Evolutionary conservation across 2,113 vertebrate genomes (phyloP), one percentile per base, ranked within the genome.

Genomic region (Plecotus auritus): DNA sequence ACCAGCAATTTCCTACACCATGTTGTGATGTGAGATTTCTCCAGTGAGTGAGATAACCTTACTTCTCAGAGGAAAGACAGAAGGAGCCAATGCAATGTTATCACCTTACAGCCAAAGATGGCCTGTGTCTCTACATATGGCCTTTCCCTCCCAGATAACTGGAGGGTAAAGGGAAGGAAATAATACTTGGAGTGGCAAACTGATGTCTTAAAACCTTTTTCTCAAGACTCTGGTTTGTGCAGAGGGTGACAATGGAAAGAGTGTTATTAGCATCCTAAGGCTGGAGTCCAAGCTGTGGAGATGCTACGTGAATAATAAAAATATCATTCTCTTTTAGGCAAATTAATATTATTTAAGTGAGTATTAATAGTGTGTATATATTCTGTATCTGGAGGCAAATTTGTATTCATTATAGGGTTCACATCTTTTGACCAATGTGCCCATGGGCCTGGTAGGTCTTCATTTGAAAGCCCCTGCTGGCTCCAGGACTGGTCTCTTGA

Each of bases 21-120:
- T 89, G 77, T 92, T 94, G 76, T 92, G 64, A 95, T 72, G 30
- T 67, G 56, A 18, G 30, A 84, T 87, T 95, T 94, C 94, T 96
- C 76, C 40, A 47, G 69, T 80, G 91, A 96, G n/a, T 59, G 56
- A 89, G 64, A 83, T 66, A 84, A 83, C 16, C 32, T 84, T 86
- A 78, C 64, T 90, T 64, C 18, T 69, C 37, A 83, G 37, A 88
- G 54, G 78, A 88, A 85, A 91, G 37, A 49, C 6, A 76, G 32
- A 64, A 20, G 80, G 42, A 92, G 0, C 28, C 17, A 20, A 26
- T 78, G 23, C 26, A 37, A 5, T 35, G 5, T 64, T 92, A 69
- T 32, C 23, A 70, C 47, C 35, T 95, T 85, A 78, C 2, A 74
- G 17, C 9, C 56, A 94, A 91, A 93, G 23, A 49, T 37, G 47